Evolutionary conservation across 2,797 vertebrate species (phyloP).

Genomic region (Valencia hispanica): DNA sequence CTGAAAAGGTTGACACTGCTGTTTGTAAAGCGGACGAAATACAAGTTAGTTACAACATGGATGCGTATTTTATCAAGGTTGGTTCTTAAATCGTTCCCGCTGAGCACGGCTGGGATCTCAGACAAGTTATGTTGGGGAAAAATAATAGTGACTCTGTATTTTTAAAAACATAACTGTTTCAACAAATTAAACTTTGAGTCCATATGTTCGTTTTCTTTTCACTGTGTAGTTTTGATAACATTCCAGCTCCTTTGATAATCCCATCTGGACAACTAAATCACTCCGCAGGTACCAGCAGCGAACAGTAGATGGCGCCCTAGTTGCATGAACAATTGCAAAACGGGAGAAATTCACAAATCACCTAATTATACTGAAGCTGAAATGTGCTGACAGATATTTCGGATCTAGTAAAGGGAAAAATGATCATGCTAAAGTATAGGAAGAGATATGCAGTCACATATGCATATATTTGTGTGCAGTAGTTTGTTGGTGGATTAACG

Average conservation of each 20-base stretch:
- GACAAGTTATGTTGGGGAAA: conserved; percentile 59
- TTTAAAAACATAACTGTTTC: conserved; percentile 77
- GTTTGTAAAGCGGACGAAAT: conserved; percentile 51
- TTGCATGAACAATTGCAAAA: background rate
- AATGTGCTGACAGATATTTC: too few relatives aligned
- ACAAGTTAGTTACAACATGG: conserved; percentile 47
- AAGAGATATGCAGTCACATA: too few relatives aligned
- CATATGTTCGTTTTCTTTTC: conserved; percentile 28
- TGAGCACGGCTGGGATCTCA: conserved; percentile 18
- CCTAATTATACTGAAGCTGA: too few relatives aligned
- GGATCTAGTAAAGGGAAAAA: too few relatives aligned
- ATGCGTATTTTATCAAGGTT: conserved; percentile 84
- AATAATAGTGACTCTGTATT: conserved; percentile 72
- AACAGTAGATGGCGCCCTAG: conserved; percentile 64
- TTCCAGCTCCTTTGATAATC: background rate
- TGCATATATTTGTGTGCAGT: too few relatives aligned
- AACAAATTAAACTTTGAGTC: conserved; percentile 81
- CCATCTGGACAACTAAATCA: background rate
- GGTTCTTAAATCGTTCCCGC: conserved; percentile 80
- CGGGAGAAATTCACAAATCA: too few relatives aligned
- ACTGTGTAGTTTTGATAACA: background rate
- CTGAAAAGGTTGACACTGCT: conserved; percentile 82
- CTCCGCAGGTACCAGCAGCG: conserved; percentile 7
- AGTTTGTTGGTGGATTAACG: too few relatives aligned
- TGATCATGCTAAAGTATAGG: too few relatives aligned